Conservation (phyloP, 1,140 invertebrate species). For the Lepidurus apus region DNA sequence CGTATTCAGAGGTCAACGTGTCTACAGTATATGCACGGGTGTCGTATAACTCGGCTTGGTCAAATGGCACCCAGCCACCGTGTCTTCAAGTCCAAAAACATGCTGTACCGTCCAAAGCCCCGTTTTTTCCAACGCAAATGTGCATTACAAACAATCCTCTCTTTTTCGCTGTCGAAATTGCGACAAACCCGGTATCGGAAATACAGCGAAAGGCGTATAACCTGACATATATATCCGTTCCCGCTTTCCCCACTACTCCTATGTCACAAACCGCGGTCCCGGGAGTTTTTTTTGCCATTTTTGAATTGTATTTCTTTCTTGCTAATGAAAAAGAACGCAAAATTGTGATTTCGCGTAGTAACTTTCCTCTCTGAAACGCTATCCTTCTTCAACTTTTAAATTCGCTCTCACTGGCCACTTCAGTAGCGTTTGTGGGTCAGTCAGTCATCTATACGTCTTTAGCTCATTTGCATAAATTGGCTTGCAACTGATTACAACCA, state of each 20-base stretch:
- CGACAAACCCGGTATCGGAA: constrained; percentile 11
- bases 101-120: neutral
- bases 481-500: constrained; percentile 15
- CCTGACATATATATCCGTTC: constrained; percentile 6
- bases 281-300: no score
- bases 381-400: neutral
- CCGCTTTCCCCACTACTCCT: neutral
- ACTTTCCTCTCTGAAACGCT: neutral
- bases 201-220: neutral
- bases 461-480: constrained; percentile 18
- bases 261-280: neutral
- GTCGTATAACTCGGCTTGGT: neutral
- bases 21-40: constrained; percentile 4
- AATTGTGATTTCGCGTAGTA: neutral
- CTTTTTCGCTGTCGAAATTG: neutral
- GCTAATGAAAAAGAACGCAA: neutral
- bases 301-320: neutral
- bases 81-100: neutral
- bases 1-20: neutral
- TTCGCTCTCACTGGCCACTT: neutral
- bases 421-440: constrained; percentile 14
- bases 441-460: neutral
- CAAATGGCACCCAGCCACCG: neutral
- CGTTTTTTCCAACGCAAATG: neutral
- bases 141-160: neutral